Evolutionary conservation across 2,797 vertebrate genomes (phyloP), one percentile per base, ranked within the genome.

Genomic region (Hozukius guyotensis): DNA sequence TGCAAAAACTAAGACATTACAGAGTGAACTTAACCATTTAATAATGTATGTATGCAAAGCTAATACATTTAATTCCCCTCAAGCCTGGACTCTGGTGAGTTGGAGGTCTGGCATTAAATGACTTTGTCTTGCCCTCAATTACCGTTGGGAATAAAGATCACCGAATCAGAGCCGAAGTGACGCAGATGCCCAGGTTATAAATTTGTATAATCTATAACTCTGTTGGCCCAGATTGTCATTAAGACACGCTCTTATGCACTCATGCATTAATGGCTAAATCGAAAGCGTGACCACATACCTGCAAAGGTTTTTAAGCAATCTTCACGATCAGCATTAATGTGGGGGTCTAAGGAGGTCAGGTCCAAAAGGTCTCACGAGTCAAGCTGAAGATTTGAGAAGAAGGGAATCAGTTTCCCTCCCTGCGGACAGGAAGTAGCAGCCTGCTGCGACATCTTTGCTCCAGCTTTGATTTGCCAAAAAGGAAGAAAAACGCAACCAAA

Each of bases 71-170:
- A 53, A 85, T 76, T 81, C 57, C 64, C 67, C 46, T 56, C 66
- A 77, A 72, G 65, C 46, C 34, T 62, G 2, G 9, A 70, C 90
- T 83, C 88, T 8, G 31, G 73, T 46, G 82, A 87, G 61, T 76
- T 77, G 18, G 68, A 89, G 90, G 86, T 90, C 81, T 74, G 70
- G 24, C 80, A 62, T 78, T 83, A 86, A 88, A 72, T 82, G 82
- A 90, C 90, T 89, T 85, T 84, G 42, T 62, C 80, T 66, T 82
- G 82, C 84, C 91, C 88, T 89, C 86, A 81, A 85, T 91, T 84
- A 87, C 77, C 55, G 27, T 0, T 1, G 68, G 61, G 86, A 89
- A 89, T 85, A 82, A 91, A 87, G 85, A 83, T 87, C 86, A 82
- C 36, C 3, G 49, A 88, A 56, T 86, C 67, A 20, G 77, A 84